Conservation (phyloP, 2,888 invertebrate genomes). For the Dexiosoma caninum region DNA sequence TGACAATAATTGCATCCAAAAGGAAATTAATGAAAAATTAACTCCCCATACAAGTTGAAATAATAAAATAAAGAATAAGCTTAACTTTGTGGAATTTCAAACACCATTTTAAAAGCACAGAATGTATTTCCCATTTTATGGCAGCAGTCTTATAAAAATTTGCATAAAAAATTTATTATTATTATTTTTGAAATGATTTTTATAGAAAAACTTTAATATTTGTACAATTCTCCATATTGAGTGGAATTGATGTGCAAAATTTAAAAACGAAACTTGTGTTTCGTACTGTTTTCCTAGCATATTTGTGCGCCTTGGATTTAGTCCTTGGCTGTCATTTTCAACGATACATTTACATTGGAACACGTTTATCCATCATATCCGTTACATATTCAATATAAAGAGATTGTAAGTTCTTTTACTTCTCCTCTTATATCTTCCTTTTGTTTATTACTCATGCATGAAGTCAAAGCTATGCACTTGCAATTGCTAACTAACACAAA, state of each 20-base stretch:
- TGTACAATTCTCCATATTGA: no score
- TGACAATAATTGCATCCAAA: no score
- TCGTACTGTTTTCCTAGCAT: background rate
- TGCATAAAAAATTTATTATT: no score
- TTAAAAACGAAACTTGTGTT: background rate
- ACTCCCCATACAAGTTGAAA: no score
- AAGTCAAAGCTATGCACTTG: background rate
- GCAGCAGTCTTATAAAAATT: no score
- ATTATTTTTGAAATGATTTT: no score
- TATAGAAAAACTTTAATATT: no score
- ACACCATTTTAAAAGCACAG: no score
- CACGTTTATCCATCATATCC: background rate
- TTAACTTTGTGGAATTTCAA: no score
- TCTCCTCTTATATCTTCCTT: background rate
- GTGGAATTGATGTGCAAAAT: background rate
- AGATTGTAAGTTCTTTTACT: background rate
- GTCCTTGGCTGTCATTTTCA: background rate
- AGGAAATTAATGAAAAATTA: no score
- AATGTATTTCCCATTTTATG: no score
- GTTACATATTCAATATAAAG: conserved; percentile 1
- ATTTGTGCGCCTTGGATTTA: background rate
- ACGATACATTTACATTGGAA: background rate
- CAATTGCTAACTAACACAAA: background rate
- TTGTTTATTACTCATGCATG: conserved; percentile 14
- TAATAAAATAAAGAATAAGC: no score